phyloP scores from a whole-genome alignment of 2,113 vertebrate genomes.

The Brachirus orientalis region DNA sequence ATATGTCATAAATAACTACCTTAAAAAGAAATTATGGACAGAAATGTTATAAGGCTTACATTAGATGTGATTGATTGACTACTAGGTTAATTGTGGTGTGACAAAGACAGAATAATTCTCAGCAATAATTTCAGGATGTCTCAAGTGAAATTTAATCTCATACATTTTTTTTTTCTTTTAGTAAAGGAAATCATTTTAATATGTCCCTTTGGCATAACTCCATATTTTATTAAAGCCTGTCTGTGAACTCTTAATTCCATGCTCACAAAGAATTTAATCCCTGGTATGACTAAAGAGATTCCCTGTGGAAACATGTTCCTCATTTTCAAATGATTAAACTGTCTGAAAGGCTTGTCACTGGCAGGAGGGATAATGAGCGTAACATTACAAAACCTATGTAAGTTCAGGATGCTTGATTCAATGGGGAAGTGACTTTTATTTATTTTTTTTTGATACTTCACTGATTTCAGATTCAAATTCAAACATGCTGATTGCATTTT shows the following conservation, averaged over 20 bases:
- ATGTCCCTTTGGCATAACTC: constrained; percentile 30
- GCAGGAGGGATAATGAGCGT: background rate
- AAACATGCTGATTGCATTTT: constrained; percentile 40
- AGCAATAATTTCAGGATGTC: too few species aligned
- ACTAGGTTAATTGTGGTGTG: too few species aligned
- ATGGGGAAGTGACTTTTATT: background rate
- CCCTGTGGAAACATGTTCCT: constrained; percentile 47
- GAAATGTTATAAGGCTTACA: too few species aligned
- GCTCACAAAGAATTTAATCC: constrained; percentile 47
- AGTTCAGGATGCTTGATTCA: background rate
- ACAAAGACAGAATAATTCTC: too few species aligned
- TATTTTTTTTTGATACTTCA: background rate
- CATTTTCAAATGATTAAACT: constrained; percentile 12
- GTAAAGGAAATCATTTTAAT: constrained; percentile 6
- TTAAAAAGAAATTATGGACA: too few species aligned
- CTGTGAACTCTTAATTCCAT: constrained; percentile 59
- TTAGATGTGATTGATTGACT: too few species aligned
- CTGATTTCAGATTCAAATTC: background rate
- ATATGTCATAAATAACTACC: too few species aligned
- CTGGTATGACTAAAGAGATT: constrained; percentile 60
- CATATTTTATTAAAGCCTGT: constrained; percentile 39
- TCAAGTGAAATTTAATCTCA: too few species aligned
- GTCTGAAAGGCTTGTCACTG: constrained; percentile 2
- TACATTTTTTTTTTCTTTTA: constrained; percentile 5
- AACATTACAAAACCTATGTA: background rate